Evolutionary conservation across 2,113 vertebrate species (phyloP), one percentile per base, ranked within the genome.

Genomic region (Formicarius rufipectus): DNA sequence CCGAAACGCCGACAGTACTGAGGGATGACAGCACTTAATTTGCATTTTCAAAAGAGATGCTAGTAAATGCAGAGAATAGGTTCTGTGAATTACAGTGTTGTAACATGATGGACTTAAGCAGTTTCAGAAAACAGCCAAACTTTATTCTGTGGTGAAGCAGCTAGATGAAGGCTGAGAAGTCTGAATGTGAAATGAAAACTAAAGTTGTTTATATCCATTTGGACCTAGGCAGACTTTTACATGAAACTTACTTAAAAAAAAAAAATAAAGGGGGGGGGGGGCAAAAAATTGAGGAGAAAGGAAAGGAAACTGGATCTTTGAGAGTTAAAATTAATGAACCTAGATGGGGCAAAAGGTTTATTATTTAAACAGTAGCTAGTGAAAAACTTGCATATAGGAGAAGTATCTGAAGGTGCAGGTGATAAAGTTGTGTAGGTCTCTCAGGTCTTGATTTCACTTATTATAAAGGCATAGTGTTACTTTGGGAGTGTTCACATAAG

Each of bases 331-430:
- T 64, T 88, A 82, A 66, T 76, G 52, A 87, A 80, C 21, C 6
- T 62, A 56, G 50, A 80, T 90, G 79, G 50, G 52, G 85, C 67
- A 55, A 67, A 76, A n/a, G 2, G 23, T 81, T 94, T 92, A 81
- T 81, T 95, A 74, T 90, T 95, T 93, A 81, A 96, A 95, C 73
- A 91, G 76, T 52, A 63, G 77, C 60, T 78, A 50, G 44, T 78
- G 88, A 90, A 87, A 92, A 92, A 62, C 15, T 73, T 69, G 19
- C 19, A 55, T 53, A 17, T 56, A 35, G 27, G 69, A 89, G 47
- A 89, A 83, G 44, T 87, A 68, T 47, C 27, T 47, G 50, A 91
- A 79, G 31, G 45, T 76, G 55, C 75, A 63, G 72, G 72, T 83
- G 52, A 56, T 84, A n/a, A 76, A 93, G 59, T 55, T 78, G 35